Percentiles rank a stretch among this genome's conserved stretches.
phyloP scores from a whole-genome alignment of 2,113 vertebrate genomes.

The Cebus imitator region DNA sequence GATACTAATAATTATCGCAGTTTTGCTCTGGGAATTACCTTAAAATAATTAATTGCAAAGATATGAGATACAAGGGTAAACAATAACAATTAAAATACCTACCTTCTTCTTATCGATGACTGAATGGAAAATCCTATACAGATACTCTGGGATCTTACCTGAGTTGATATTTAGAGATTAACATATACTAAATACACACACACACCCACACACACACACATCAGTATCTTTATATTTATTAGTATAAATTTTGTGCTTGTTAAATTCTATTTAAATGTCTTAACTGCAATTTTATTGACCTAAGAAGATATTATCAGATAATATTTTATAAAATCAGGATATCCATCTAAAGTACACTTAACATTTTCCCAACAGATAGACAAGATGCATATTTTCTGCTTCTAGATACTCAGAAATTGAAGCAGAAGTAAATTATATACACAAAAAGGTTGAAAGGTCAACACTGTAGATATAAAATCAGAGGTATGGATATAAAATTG shows the following conservation, averaged over 20 bases:
- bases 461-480: background rate
- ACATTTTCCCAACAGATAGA: background rate
- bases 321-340: constrained; percentile 17
- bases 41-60: background rate
- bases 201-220: background rate
- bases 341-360: background rate
- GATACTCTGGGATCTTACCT: background rate
- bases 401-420: background rate
- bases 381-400: background rate
- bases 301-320: background rate
- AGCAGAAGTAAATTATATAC: background rate
- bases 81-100: constrained; percentile 5
- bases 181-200: background rate
- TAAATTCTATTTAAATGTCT: constrained; percentile 13
- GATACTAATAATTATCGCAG: background rate
- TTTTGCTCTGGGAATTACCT: constrained; percentile 12
- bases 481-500: background rate
- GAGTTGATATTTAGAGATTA: background rate
- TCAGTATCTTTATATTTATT: background rate
- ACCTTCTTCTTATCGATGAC: background rate
- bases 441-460: background rate
- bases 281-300: background rate
- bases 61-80: background rate
- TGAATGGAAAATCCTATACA: background rate
- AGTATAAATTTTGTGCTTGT: background rate